Evolutionary conservation across 2,113 vertebrate genomes (phyloP).

Genomic region (Mormoops blainvillei): DNA sequence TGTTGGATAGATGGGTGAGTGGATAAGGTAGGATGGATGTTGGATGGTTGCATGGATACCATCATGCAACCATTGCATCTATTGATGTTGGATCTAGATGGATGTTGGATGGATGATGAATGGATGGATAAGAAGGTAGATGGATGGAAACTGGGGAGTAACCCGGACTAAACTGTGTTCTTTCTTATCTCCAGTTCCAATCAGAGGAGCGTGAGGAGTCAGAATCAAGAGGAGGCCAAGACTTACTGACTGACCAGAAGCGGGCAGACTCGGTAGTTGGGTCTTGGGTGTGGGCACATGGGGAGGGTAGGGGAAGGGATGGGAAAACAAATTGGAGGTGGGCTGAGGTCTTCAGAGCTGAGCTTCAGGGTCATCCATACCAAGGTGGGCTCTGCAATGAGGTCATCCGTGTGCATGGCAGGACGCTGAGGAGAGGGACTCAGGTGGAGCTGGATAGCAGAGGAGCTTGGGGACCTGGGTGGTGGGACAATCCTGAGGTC

Average conservation of each 20-base stretch:
- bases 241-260: slow-evolving; percentile 59
- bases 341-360: not conserved
- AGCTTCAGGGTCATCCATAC: not conserved
- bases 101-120: not conserved
- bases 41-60: not conserved
- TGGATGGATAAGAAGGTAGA: not conserved
- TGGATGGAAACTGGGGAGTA: not conserved
- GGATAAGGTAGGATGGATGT: too few species aligned
- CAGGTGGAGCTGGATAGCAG: too few species aligned
- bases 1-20: not conserved
- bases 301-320: not conserved
- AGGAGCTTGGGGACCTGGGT: not conserved
- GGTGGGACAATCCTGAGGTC: not conserved
- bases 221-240: slow-evolving; percentile 47
- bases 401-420: not conserved
- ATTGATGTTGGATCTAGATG: not conserved
- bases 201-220: not conserved
- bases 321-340: not conserved
- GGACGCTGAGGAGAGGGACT: not conserved
- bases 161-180: slow-evolving; percentile 43
- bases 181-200: slow-evolving; percentile 67
- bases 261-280: slow-evolving; percentile 73
- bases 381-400: not conserved
- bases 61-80: too few species aligned
- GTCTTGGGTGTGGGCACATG: slow-evolving; percentile 48